Percentiles rank a stretch among this genome's conserved stretches.
Conservation (phyloP, 2,797 vertebrate genomes). For the Molothrus ater region DNA sequence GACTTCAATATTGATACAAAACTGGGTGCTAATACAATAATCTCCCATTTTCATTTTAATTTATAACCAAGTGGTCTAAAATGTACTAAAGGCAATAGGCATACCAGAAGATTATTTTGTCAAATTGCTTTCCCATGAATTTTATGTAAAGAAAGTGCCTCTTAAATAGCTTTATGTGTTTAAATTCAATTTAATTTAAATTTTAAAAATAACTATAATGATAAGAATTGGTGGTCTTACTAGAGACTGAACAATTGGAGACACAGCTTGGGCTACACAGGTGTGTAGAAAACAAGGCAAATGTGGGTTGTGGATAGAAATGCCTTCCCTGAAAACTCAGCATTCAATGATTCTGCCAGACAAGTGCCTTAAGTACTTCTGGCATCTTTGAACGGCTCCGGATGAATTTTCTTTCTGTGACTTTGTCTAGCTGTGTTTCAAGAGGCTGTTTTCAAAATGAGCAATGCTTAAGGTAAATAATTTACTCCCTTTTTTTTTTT, state of each 20-base stretch:
- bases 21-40: not conserved
- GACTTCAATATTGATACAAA: not conserved
- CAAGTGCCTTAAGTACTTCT: not conserved
- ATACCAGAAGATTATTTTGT: not conserved
- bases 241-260: not conserved
- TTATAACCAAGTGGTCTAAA: not conserved
- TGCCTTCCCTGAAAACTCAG: not conserved
- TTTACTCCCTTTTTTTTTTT: not conserved
- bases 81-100: not conserved
- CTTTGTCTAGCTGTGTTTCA: not conserved
- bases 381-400: not conserved
- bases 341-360: not conserved
- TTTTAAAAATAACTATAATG: not conserved
- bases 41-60: not conserved
- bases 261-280: not conserved
- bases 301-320: not conserved
- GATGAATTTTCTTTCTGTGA: not conserved
- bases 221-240: not conserved
- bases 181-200: not conserved
- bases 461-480: not conserved
- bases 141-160: not conserved
- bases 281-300: not conserved
- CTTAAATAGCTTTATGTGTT: not conserved
- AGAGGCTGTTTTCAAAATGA: not conserved
- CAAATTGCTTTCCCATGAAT: not conserved